phyloP scores from a whole-genome alignment of 2,888 invertebrate species.

The Drosophila formosana region DNA sequence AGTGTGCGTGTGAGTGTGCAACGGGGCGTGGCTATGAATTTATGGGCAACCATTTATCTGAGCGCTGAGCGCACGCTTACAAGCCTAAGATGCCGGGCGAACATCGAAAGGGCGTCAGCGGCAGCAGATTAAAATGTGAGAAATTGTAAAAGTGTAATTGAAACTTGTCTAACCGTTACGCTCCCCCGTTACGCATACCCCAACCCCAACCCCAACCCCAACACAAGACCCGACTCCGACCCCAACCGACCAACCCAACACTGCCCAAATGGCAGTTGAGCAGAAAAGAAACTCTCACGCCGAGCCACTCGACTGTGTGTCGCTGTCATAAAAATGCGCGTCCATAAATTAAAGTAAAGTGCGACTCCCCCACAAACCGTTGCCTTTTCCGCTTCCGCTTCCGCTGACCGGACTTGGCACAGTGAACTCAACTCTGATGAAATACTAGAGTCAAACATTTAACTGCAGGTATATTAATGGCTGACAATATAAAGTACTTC shows the following conservation, averaged over 20 bases:
- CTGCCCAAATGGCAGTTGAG: constrained; percentile 13
- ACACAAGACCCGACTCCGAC: background rate
- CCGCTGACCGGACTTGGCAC: constrained; percentile 64
- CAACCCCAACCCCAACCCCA: background rate
- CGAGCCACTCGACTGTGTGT: constrained; percentile 58
- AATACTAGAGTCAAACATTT: background rate
- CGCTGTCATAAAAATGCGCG: constrained; percentile 80
- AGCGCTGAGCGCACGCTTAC: constrained; percentile 60
- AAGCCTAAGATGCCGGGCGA: constrained; percentile 69
- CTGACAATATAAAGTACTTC: background rate
- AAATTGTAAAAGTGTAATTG: constrained; percentile 81
- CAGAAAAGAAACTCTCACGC: constrained; percentile 31
- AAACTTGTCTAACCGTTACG: constrained; percentile 76
- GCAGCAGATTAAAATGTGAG: constrained; percentile 77
- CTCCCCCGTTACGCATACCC: constrained; percentile 1
- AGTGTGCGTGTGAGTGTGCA: constrained; percentile 13
- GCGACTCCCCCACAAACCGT: constrained; percentile 55
- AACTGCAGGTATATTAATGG: background rate
- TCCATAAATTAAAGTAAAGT: constrained; percentile 76
- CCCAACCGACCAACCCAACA: constrained; percentile 19
- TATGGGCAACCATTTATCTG: constrained; percentile 67
- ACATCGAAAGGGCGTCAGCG: constrained; percentile 75
- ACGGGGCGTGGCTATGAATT: constrained; percentile 66
- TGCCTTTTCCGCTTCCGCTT: constrained; percentile 62
- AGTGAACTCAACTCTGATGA: constrained; percentile 22